Evolutionary conservation across 2,797 vertebrate species (phyloP), one percentile per base, ranked within the genome.

Genomic region (Halcyon chelicuti): DNA sequence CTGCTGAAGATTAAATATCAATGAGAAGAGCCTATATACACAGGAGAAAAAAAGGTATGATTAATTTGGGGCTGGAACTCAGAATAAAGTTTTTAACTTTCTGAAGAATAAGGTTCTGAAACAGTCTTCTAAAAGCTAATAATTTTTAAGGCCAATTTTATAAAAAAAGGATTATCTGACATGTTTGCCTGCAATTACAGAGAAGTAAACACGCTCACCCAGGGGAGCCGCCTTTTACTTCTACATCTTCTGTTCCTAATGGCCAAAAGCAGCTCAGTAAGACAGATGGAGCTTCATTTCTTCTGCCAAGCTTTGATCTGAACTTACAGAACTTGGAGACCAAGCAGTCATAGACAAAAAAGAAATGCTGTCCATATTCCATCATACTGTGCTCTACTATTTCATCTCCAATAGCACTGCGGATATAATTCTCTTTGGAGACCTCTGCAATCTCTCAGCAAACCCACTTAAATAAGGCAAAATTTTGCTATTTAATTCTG

Each of bases 251-350:
- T 92, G 58, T 13, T 90, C 35, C 78, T 55, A 67, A 51, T 37
- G 78, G 90, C 86, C 88, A 91, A 94, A 95, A 49, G 5, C 68
- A 85, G 66, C 80, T 78, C 71, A 70, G 47, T 14, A 70, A 70
- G 62, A 85, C 86, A 96, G 86, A 92, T 46, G 80, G 92, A 91
- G 81, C 80, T 91, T 54, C 57, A 42, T 25, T 82, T 76, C 71
- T 86, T 52, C 84, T 93, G 90, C 93, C 92, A 92, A 82, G 74
- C 39, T 81, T 85, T 85, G 63, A 68, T 93, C 31, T 73, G 74
- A 92, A 82, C 29, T n/a, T 79, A 11, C n/a, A 92, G 74, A 84
- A 52, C 86, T 58, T 5, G 0, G 44, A 78, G 49, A 70, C 20
- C 20, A 60, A 82, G 72, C 16, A 70, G 89, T 23, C 39, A 63